Percentiles rank a stretch among this genome's conserved stretches.
These are phyloP conservation scores for Osmerus eperlanus DNA, from an alignment of 2,113 vertebrate species.

Conservation along the genomic window DNA sequence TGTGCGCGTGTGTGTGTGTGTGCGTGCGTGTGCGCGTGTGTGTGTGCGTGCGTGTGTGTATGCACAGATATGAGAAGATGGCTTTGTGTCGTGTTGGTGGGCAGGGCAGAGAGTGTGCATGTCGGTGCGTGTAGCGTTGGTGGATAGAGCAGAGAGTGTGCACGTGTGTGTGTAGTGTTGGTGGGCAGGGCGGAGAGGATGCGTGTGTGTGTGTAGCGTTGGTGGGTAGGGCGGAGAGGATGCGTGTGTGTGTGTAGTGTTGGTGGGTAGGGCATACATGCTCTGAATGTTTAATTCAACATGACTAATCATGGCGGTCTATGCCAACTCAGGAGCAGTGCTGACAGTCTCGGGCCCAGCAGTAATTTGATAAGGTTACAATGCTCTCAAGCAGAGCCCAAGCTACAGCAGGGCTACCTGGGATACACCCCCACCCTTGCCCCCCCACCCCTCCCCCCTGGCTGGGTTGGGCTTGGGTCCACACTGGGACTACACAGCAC, in stretches of 20 bases:
- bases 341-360: slow-evolving; percentile 71
- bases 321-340: slow-evolving; percentile 68
- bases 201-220: neutral
- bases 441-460: slow-evolving; percentile 16
- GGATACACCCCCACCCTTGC: slow-evolving; percentile 32
- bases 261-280: slow-evolving; percentile 61
- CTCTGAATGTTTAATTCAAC: slow-evolving; percentile 77
- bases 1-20: slow-evolving; percentile 34
- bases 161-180: slow-evolving; percentile 20
- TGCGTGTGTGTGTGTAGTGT: slow-evolving; percentile 35
- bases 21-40: slow-evolving; percentile 25
- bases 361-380: slow-evolving; percentile 76
- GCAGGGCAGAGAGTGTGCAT: neutral
- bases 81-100: slow-evolving; percentile 24
- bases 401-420: slow-evolving; percentile 47
- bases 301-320: slow-evolving; percentile 75
- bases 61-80: slow-evolving; percentile 30
- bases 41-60: slow-evolving; percentile 17
- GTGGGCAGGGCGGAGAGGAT: slow-evolving; percentile 1
- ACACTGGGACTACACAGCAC: slow-evolving; percentile 14
- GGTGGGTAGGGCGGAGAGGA: neutral
- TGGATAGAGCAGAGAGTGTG: neutral
- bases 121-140: slow-evolving; percentile 18
- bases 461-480: slow-evolving; percentile 46
- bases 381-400: slow-evolving; percentile 61